Base-by-base conservation (phyloP, 2,888 invertebrate species). In the Folsomia candida region DNA sequence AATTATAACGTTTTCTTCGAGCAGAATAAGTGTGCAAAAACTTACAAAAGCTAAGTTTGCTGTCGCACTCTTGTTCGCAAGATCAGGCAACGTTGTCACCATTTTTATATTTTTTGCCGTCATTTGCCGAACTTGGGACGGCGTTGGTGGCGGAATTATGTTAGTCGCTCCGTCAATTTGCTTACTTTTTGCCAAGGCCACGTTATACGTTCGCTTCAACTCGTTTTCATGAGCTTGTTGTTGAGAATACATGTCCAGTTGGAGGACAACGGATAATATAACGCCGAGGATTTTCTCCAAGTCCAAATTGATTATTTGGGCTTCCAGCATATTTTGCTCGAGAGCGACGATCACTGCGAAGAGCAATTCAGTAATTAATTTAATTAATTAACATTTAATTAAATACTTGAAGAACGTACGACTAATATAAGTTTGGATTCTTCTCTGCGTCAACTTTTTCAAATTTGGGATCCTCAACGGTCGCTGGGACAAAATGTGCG, bases 311-410 rank as follows among this genome's bases (percentile, higher is more conserved):
- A 79, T 75, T 0, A 77, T 51, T 22, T 72, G 74, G 9, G 74
- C 72, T 63, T 79, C 79, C 29, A 79, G 62, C 71, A 77, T 74
- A 60, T 79, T 79, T 25, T 79, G 77, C 58, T 79, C 79, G 14
- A 79, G 51, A 1, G 77, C 79, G 0, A 76, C 76, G 11, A 79
- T 75, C n/a, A 76, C 78, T 78, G 57, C n/a, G 66, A 66, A 14
- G 47, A 64, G 47, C 20, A 29, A 11, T 63, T n/a, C 47, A 29
- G 58, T 29, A 58, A 59, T 18, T n/a, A 14, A 61, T 51, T 60
- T 54, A 26, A 11, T 9, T n/a, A 2, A n/a, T 54, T 54, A 54
- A 14, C 54, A 4, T 51, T 59, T 66, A n/a, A 60, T 58, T n/a
- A 37, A n/a, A n/a, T n/a, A n/a, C n/a, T 14, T 18, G 27, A 64